Base-by-base conservation (phyloP, 2,888 invertebrate genomes). In the Cactoblastis cactorum region DNA sequence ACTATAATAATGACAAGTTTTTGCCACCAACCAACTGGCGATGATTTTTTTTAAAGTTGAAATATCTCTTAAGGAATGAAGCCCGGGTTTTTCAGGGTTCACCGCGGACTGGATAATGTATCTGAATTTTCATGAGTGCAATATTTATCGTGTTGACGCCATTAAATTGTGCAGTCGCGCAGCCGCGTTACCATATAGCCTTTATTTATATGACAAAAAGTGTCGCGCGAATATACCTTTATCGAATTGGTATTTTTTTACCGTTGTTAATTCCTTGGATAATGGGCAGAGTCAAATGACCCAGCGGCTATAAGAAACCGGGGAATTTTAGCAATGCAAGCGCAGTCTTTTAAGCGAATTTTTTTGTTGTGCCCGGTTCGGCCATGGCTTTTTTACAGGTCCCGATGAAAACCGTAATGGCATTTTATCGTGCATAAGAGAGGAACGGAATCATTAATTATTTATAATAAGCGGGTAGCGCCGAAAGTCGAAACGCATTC, bases 371-470 rank as follows among this genome's bases (percentile, higher is more conserved):
- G 50, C 57, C 68, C 74, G 73, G 78, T 78, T 83, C 78, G 77
- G 77, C 63, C 79, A 77, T 80, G 65, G 77, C 28, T 74, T 88
- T 88, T 88, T 87, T 77, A 77, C 71, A 69, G 77, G 68, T 74
- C 73, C 74, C 80, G 78, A 86, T 86, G 87, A 88, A 88, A 88
- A 88, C 87, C 86, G 82, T 88, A 88, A 88, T 87, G 86, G 88
- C 88, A 88, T 88, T 87, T 88, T 87, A 86, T 87, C 83, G 86
- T 87, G 86, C 87, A 87, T 88, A 87, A 85, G 80, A 84, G 85
- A 77, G 73, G 79, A n/a, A 67, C 71, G 80, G 81, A 85, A 85
- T 88, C 88, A 89, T 89, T 88, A 88, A 88, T 88, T 87, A 89
- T 89, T 89, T 89, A 89, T 88, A 89, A 87, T 87, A 88, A 86